Base-by-base conservation (phyloP, 2,888 invertebrate genomes). In the Ptilodon capucinus region DNA sequence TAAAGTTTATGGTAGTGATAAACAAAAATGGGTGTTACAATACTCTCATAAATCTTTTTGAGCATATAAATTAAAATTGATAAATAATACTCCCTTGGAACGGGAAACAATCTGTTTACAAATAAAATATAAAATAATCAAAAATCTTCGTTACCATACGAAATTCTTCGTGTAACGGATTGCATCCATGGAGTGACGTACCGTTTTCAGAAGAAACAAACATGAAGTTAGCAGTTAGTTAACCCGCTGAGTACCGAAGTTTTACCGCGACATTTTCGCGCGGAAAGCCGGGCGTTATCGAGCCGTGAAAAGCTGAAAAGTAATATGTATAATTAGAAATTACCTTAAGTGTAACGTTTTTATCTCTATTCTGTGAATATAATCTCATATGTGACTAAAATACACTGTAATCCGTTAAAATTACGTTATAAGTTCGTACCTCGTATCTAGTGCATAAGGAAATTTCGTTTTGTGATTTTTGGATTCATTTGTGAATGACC, bases 191-290 rank as follows among this genome's bases (percentile, higher is more conserved):
- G 63, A 71, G 61, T 87, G 86, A 86, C 86, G 76, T 79, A 76
- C 52, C 72, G 64, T 74, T 80, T 85, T 83, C 84, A 84, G 86
- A 83, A 81, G 91, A 91, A 91, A 91, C 84, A 91, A 86, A 83
- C 83, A 63, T 88, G 91, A 91, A 91, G 86, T 78, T 84, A 83
- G 86, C 64, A 48, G 56, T 51, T 74, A 72, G 70, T 80, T 59
- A 68, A 68, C 72, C 76, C 76, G 73, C 71, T 68, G 76, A 74
- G 79, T 57, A 74, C 71, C 74, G 66, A 79, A 81, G 81, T 86
- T 87, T 91, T 86, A 88, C 87, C 91, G 91, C 91, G 90, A 90
- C 88, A 90, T 91, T 91, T 90, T 91, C 91, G 91, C 91, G 91
- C 91, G 91, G 90, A 89, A 91, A 87, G 91, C 89, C 89, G 89